phyloP scores from a whole-genome alignment of 2,797 vertebrate species.

The Megaceryle alcyon region DNA sequence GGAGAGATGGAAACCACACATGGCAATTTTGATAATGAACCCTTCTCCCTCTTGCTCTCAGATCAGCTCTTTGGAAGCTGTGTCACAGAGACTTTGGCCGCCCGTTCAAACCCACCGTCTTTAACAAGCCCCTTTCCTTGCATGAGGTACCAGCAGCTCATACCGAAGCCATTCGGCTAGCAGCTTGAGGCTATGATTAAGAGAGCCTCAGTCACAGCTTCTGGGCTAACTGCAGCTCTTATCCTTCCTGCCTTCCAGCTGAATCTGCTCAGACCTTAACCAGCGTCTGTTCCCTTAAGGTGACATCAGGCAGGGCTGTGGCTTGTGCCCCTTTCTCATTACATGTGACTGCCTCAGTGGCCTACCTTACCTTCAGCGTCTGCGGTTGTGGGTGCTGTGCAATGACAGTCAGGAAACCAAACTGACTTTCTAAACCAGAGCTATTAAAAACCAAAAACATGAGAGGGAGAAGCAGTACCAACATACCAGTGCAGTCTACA shows the following conservation, averaged over 20 bases:
- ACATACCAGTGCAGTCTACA: neutral
- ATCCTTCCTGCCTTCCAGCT: neutral
- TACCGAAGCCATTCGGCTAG: neutral
- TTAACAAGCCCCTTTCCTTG: neutral
- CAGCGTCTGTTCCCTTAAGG: neutral
- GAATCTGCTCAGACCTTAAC: neutral
- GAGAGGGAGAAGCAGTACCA: neutral
- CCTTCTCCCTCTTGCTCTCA: neutral
- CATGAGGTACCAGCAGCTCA: neutral
- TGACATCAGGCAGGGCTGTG: neutral
- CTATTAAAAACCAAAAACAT: neutral
- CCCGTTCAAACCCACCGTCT: neutral
- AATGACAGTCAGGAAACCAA: neutral
- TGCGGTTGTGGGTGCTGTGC: neutral
- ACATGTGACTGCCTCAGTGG: neutral
- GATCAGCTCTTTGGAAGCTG: neutral
- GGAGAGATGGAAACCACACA: neutral
- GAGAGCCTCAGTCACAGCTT: neutral
- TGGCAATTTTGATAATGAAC: slow-evolving; percentile 37
- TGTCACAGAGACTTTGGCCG: neutral
- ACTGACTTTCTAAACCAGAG: neutral
- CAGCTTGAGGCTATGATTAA: neutral
- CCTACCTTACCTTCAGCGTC: neutral
- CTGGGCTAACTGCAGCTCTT: neutral
- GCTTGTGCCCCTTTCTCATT: neutral